phyloP scores from a whole-genome alignment of 1,140 invertebrate species.

The Philotrypesis tridentata region DNA sequence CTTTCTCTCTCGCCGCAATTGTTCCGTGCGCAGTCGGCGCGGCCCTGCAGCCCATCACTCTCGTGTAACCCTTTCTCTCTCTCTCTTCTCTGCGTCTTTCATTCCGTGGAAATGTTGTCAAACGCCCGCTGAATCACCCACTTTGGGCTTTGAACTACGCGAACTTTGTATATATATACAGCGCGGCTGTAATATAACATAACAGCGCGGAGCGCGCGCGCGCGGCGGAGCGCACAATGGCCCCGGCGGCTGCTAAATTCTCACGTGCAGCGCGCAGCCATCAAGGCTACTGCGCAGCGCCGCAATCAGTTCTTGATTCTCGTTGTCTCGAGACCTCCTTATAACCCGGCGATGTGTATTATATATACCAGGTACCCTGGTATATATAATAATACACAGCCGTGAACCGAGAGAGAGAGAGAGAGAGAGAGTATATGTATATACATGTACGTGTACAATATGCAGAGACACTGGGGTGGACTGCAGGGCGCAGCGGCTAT shows the following conservation, averaged over 20 bases:
- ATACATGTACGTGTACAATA: too few species aligned
- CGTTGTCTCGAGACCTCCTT: not conserved
- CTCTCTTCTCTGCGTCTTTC: not conserved
- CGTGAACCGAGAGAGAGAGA: too few species aligned
- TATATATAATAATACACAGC: too few species aligned
- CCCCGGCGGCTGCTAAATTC: conserved; percentile 4
- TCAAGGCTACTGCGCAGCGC: not conserved
- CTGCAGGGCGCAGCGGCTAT: not conserved
- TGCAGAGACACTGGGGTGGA: not conserved
- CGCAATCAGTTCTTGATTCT: conserved; percentile 27
- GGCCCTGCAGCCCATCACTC: too few species aligned
- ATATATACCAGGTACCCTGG: not conserved
- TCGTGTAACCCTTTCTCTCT: not conserved
- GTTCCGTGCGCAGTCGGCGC: not conserved
- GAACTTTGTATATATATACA: conserved; percentile 21
- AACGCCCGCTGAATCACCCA: conserved; percentile 30
- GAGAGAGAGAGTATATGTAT: too few species aligned
- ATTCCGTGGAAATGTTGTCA: conserved; percentile 14
- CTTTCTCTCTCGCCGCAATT: conserved; percentile 10
- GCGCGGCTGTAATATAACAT: not conserved
- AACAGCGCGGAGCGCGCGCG: too few species aligned
- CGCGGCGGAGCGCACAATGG: too few species aligned
- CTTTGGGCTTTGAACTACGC: conserved; percentile 39
- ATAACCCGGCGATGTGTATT: not conserved
- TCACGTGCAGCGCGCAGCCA: conserved; percentile 26